Conservation (phyloP, 1,140 invertebrate species). For the Gonatopus flavifemur region DNA sequence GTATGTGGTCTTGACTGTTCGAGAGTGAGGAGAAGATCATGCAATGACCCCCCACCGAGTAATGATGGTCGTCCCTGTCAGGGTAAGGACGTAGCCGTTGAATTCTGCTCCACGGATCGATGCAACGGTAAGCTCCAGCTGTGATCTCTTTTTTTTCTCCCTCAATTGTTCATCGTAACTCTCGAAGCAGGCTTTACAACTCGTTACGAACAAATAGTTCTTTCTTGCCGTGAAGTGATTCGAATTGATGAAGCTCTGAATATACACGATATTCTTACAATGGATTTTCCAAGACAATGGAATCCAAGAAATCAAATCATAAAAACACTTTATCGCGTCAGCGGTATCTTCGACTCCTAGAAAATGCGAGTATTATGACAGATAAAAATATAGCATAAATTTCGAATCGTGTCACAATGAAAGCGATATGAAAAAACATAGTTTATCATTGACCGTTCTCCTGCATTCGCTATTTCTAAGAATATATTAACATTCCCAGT, state of each 20-base stretch:
- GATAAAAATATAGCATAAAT: too few relatives aligned
- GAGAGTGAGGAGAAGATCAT: conserved; percentile 76
- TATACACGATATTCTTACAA: too few relatives aligned
- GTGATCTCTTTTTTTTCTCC: conserved; percentile 1
- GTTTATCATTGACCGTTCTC: too few relatives aligned
- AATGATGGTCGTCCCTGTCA: conserved; percentile 68
- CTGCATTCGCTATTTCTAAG: too few relatives aligned
- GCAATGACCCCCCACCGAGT: conserved; percentile 68
- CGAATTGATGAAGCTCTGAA: conserved; percentile 18
- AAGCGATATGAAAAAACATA: too few relatives aligned
- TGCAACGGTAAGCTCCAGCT: conserved; percentile 50
- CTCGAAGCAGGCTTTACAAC: conserved; percentile 11
- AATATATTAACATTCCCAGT: too few relatives aligned
- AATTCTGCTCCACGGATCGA: conserved; percentile 57
- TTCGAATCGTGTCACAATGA: too few relatives aligned
- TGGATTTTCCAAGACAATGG: too few relatives aligned
- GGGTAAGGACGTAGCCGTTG: conserved; percentile 67
- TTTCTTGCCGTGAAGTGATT: conserved; percentile 9
- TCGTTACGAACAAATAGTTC: conserved; percentile 24
- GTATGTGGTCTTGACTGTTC: conserved; percentile 83
- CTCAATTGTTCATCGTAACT: conserved; percentile 17
- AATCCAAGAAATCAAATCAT: too few relatives aligned
- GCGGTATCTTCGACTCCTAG: too few relatives aligned
- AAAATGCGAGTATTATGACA: too few relatives aligned
- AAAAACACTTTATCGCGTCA: too few relatives aligned